phyloP scores from a whole-genome alignment of 2,888 invertebrate genomes.

The Tanytarsus gracilentus region DNA sequence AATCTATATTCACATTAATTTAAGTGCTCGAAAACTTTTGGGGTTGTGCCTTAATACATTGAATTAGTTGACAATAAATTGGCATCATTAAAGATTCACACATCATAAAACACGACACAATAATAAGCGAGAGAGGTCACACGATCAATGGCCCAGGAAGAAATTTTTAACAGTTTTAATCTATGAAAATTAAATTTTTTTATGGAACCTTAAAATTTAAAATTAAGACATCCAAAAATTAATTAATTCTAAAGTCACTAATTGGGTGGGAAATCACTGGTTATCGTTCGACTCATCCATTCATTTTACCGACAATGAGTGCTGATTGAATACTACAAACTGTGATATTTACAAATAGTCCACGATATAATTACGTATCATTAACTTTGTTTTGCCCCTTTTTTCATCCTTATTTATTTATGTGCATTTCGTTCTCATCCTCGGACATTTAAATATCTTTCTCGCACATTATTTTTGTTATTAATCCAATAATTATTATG shows the following conservation, averaged over 20 bases:
- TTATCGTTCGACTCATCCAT: no score
- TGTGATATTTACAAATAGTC: conserved; percentile 17
- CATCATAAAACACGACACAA: conserved; percentile 7
- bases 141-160: neutral
- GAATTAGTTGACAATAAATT: conserved; percentile 19
- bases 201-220: no score
- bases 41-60: no score
- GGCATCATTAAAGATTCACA: conserved; percentile 24
- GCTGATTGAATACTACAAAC: neutral
- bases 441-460: neutral
- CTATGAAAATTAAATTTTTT: conserved; percentile 15
- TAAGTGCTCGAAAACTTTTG: no score
- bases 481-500: no score
- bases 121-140: neutral
- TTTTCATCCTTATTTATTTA: neutral
- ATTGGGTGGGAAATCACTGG: no score
- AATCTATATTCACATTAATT: conserved; percentile 11
- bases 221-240: no score
- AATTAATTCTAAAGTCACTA: no score
- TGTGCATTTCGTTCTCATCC: neutral
- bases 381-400: conserved; percentile 10
- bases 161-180: no score
- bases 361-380: conserved; percentile 14
- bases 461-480: neutral
- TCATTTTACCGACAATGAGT: neutral